Percentiles rank a stretch among this genome's conserved stretches.
phyloP scores from a whole-genome alignment of 2,113 vertebrate species.

The Centropristis striata region DNA sequence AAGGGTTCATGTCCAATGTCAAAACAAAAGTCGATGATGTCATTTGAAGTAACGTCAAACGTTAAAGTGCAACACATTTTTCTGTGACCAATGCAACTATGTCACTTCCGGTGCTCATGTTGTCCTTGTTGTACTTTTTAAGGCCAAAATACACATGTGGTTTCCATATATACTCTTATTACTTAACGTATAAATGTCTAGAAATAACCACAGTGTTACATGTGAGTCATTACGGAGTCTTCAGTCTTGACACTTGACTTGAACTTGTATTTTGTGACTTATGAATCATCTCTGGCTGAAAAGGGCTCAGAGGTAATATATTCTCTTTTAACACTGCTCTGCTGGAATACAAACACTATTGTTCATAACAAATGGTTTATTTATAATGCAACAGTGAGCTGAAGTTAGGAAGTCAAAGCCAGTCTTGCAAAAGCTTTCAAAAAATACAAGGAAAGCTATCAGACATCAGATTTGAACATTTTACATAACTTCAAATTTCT shows the following conservation, averaged over 20 bases:
- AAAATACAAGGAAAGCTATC: slow-evolving; percentile 42
- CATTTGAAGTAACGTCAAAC: too few relatives aligned
- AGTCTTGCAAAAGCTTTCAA: background rate
- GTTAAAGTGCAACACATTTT: too few relatives aligned
- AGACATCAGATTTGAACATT: slow-evolving; percentile 43
- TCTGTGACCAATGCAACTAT: too few relatives aligned
- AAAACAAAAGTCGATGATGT: too few relatives aligned
- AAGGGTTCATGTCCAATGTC: too few relatives aligned
- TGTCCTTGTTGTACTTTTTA: too few relatives aligned
- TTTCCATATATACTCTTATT: too few relatives aligned
- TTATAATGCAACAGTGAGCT: slow-evolving; percentile 44
- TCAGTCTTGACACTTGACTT: slow-evolving; percentile 15
- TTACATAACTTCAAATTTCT: slow-evolving; percentile 37
- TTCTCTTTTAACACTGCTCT: slow-evolving; percentile 48
- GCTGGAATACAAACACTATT: slow-evolving; percentile 54
- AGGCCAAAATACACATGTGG: too few relatives aligned
- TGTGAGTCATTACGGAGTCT: background rate
- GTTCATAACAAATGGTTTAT: slow-evolving; percentile 58
- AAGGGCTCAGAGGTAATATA: slow-evolving; percentile 42
- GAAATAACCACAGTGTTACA: background rate
- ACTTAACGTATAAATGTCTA: too few relatives aligned
- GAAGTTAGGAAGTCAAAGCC: slow-evolving; percentile 12
- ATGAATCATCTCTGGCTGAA: slow-evolving; percentile 16
- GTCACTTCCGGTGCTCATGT: too few relatives aligned
- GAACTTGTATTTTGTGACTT: slow-evolving; percentile 19